phyloP scores from a whole-genome alignment of 1,140 invertebrate species.

The Papilio xuthus region DNA sequence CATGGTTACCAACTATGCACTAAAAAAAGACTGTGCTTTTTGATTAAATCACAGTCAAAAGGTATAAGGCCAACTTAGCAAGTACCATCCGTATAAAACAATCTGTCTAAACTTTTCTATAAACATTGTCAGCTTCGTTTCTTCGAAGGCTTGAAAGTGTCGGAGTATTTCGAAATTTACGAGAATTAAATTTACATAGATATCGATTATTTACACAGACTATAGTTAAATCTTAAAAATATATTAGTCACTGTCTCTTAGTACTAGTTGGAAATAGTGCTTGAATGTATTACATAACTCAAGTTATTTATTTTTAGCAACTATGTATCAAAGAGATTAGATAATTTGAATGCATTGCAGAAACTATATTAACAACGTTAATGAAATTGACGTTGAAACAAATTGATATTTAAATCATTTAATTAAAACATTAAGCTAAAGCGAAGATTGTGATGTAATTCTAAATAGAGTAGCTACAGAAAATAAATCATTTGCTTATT shows the following conservation, averaged over 20 bases:
- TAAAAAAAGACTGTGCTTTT: too few species aligned
- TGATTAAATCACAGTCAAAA: too few species aligned
- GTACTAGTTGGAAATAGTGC: not conserved
- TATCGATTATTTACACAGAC: too few species aligned
- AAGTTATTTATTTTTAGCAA: not conserved
- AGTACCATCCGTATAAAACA: too few species aligned
- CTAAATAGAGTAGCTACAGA: not conserved
- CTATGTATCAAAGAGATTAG: not conserved
- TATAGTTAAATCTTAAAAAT: too few species aligned
- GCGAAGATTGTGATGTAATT: not conserved
- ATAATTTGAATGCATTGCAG: not conserved
- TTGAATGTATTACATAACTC: not conserved
- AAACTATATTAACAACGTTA: not conserved
- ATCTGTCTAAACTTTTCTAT: too few species aligned
- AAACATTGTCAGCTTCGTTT: too few species aligned
- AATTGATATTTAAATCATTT: slow-evolving; percentile 7
- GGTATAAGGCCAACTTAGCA: too few species aligned
- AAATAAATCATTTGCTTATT: not conserved
- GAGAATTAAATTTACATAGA: not conserved
- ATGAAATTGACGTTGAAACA: not conserved
- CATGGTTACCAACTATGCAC: too few species aligned
- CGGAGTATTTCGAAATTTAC: too few species aligned
- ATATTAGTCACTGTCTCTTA: not conserved
- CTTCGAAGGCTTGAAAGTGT: too few species aligned
- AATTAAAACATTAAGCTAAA: slow-evolving; percentile 12